phyloP scores from a whole-genome alignment of 2,797 vertebrate genomes.

The Tapirus indicus region DNA sequence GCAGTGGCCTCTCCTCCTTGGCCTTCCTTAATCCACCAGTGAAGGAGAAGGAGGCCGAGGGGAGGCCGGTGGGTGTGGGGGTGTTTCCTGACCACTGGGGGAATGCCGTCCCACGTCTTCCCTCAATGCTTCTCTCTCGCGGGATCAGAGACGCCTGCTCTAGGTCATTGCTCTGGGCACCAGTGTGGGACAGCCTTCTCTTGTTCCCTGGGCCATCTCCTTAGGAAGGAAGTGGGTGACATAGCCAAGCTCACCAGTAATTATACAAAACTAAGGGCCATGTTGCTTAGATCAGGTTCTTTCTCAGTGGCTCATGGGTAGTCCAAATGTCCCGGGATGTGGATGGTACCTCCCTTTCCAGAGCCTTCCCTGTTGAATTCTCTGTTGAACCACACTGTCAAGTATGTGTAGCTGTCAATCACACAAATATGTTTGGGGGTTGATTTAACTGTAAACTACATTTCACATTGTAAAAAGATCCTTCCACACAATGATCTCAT shows the following conservation, averaged over 20 bases:
- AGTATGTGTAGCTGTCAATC: neutral
- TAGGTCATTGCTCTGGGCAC: neutral
- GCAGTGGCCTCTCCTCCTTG: neutral
- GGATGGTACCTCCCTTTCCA: neutral
- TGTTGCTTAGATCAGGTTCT: neutral
- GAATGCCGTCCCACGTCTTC: fast-evolving
- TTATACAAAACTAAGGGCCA: no score
- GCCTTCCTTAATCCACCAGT: neutral
- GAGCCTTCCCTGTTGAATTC: neutral
- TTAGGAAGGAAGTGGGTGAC: neutral
- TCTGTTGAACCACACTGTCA: no score
- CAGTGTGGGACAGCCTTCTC: neutral
- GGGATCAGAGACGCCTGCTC: neutral
- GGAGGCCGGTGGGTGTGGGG: no score
- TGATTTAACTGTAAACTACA: neutral
- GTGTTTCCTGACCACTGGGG: fast-evolving
- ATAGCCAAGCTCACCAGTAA: neutral
- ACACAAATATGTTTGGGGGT: neutral
- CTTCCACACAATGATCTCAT: no score
- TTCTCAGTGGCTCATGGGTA: neutral
- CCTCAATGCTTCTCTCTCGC: neutral
- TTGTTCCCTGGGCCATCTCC: neutral
- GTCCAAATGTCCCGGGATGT: fast-evolving
- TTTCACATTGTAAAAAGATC: neutral
- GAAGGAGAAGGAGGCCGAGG: no score